Evolutionary conservation across 2,888 invertebrate genomes (phyloP), one percentile per base, ranked within the genome.

Genomic region (Coelinius sp.): DNA sequence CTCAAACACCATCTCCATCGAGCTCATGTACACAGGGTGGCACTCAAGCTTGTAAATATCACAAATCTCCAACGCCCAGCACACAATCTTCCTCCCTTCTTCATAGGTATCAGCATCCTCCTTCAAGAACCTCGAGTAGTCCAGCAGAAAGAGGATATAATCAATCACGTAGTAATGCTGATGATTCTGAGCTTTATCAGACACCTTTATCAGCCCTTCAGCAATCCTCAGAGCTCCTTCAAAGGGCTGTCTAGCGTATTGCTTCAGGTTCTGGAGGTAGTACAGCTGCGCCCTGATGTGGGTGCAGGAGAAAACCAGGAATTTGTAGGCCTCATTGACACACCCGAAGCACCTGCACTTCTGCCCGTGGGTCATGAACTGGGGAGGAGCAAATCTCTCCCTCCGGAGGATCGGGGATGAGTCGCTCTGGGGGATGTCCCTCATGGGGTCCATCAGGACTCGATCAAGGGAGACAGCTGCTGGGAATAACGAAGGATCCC

Each of bases 281-380:
- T 83, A 85, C 1, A 86, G 75, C 35, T 86, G 85, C 0, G 85
- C 87, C 22, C 86, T 79, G 2, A 87, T 79, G 31, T 83, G 78
- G 0, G 81, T 80, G n/a, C 79, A 70, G 0, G 81, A 76, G 22
- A 86, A 82, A 0, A 84, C 78, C 6, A 86, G 72, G 72, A 82
- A 81, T 62, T 83, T 84, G 69, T 85, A 87, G 0, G 77, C 75
- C 2, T 76, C 24, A 73, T 84, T 85, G 14, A 72, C 67, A 68
- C 87, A 88, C 14, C 76, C 77, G 70, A 84, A 85, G 71, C 87
- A 88, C 14, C 49, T 25, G 62, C 87, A 88, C 1, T 59, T 59
- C 10, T 78, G 17, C 1, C 65, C 31, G 38, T 87, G 86, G 2
- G 68, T 27, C 25, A 85, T 59, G 27, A 85, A 88, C 4, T 78